Conservation (phyloP, 1,140 invertebrate species). For the Drosophila dunni region DNA sequence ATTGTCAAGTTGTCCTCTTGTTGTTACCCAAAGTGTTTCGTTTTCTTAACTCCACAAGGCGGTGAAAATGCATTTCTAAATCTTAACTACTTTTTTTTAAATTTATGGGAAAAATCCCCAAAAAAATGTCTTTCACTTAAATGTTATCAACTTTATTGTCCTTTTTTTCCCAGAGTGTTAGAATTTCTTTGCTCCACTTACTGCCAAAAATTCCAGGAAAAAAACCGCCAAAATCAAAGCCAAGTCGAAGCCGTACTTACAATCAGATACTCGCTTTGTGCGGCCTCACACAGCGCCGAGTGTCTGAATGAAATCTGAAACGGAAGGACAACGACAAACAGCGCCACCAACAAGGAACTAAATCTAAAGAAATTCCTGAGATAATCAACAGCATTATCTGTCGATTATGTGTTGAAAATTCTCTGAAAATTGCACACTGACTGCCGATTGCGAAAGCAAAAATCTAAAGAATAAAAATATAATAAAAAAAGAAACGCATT, state of each 20-base stretch:
- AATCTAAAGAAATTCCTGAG: constrained; percentile 72
- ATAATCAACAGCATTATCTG: constrained; percentile 79
- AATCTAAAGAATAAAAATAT: constrained; percentile 3
- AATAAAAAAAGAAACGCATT: constrained; percentile 45
- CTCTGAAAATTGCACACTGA: constrained; percentile 70
- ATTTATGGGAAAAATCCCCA: too few species aligned
- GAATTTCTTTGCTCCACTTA: constrained; percentile 25
- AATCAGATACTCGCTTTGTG: constrained; percentile 11
- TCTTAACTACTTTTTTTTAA: too few species aligned
- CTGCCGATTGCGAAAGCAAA: constrained; percentile 48
- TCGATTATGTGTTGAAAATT: constrained; percentile 77
- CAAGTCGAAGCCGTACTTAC: constrained; percentile 32
- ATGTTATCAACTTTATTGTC: neutral
- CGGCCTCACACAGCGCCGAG: constrained; percentile 59
- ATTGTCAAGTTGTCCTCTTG: constrained; percentile 9
- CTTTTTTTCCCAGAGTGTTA: constrained; percentile 16
- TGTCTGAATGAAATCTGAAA: constrained; percentile 56
- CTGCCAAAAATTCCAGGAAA: constrained; percentile 1
- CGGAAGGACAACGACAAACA: constrained; percentile 53
- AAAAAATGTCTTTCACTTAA: too few species aligned
- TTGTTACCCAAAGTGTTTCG: constrained; percentile 12
- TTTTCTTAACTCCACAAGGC: constrained; percentile 16
- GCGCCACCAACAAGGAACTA: constrained; percentile 48
- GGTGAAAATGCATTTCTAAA: neutral
- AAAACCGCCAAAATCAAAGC: constrained; percentile 25